Evolutionary conservation across 2,797 vertebrate genomes (phyloP), one percentile per base, ranked within the genome.

Genomic region (Platalea minor): DNA sequence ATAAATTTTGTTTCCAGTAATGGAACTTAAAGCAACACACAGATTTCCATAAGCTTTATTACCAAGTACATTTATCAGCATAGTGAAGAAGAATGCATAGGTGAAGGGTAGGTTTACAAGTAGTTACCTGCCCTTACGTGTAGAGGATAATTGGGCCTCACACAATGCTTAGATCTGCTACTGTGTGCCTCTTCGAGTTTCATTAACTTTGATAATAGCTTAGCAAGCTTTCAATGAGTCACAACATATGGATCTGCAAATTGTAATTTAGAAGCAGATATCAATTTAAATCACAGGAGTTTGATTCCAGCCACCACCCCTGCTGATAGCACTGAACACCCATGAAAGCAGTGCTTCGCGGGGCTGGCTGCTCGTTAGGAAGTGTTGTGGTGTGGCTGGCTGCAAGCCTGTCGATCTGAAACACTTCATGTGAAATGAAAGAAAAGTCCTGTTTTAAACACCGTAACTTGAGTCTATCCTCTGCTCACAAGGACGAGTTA

Each of bases 281-380:
- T 25, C 68, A 29, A 48, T 64, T 81, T 78, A 51, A 68, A 75
- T 77, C 15, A 4, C 68, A 48, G 72, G 72, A 51, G 11, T 68
- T 68, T 91, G 56, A 46, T 80, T 93, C n/a, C 60, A 86, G 67
- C 45, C 67, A 26, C 69, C 61, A 35, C 31, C 57, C 67, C 70
- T 88, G 81, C 68, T 88, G 87, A 50, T 26, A 60, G 19, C 85
- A 50, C 46, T 21, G 43, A 18, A 28, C 23, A 13, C n/a, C 73
- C 0, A 0, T 31, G 77, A 59, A 35, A 39, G 61, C 46, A 13
- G 41, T 0, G 2, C 75, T 75, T 46, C 0, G 0, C 0, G 0
- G 3, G 39, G 64, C 45, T 82, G 51, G 24, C 26, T 0, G 0
- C 50, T 54, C 4, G 0, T 43, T 26, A 35, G 75, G 73, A 69